Evolutionary conservation across 1,140 invertebrate species (phyloP).

Genomic region (Nomia melanderi): DNA sequence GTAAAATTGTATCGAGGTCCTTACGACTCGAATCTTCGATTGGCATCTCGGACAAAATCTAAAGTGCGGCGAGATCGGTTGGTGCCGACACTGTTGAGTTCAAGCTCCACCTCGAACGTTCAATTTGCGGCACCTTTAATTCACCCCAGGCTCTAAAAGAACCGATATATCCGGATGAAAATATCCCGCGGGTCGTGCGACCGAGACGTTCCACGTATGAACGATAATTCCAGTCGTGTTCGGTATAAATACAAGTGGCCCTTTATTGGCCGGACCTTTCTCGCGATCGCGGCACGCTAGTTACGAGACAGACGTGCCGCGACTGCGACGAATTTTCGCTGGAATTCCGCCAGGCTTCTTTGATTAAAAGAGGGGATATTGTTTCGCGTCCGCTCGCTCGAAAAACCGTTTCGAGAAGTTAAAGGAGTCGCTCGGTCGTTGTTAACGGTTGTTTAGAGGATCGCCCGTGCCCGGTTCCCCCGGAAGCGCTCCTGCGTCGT

Average conservation of each 20-base stretch:
- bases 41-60: too few species aligned
- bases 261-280: slow-evolving; percentile 7
- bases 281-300: not conserved
- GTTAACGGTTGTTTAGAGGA: not conserved
- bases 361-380: slow-evolving; percentile 35
- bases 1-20: too few species aligned
- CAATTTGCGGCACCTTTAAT: too few species aligned
- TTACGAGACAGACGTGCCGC: slow-evolving; percentile 31
- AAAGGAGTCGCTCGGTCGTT: not conserved
- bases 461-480: too few species aligned
- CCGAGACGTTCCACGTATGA: slow-evolving; percentile 7
- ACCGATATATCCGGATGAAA: too few species aligned
- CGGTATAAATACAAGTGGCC: slow-evolving; percentile 2
- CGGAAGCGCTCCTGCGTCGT: not conserved
- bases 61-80: too few species aligned
- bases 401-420: not conserved
- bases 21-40: too few species aligned
- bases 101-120: too few species aligned
- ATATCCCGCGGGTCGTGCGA: too few species aligned
- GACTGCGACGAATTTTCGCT: slow-evolving; percentile 39
- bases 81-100: too few species aligned
- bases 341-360: slow-evolving; percentile 38
- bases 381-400: slow-evolving; percentile 7
- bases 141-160: too few species aligned
- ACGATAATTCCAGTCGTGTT: not conserved